phyloP scores from a whole-genome alignment of 2,888 invertebrate genomes.

The Mamestra brassicae region DNA sequence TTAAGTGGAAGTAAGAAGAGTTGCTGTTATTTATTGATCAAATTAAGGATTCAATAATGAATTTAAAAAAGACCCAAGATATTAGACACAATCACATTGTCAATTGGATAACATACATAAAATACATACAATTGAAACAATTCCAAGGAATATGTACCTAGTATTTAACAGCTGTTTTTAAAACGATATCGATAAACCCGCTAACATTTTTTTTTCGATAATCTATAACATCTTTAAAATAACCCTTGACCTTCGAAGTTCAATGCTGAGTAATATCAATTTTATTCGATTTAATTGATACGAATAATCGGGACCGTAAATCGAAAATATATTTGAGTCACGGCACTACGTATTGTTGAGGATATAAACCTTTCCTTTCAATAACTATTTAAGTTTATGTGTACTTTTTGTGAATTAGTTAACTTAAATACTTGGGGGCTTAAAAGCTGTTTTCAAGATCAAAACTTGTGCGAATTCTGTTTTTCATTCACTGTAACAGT shows the following conservation, averaged over 20 bases:
- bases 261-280: constrained; percentile 27
- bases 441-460: too few relatives aligned
- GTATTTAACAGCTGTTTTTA: too few relatives aligned
- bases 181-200: neutral
- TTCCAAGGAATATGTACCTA: too few relatives aligned
- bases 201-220: constrained; percentile 24
- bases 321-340: constrained; percentile 43
- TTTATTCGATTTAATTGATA: constrained; percentile 51
- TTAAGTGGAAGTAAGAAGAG: neutral
- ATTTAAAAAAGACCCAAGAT: too few relatives aligned
- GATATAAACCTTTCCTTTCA: constrained; percentile 25
- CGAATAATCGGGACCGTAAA: constrained; percentile 50
- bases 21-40: neutral
- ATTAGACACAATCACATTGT: too few relatives aligned
- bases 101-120: too few relatives aligned
- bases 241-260: constrained; percentile 23
- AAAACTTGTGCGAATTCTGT: too few relatives aligned
- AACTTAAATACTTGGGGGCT: too few relatives aligned
- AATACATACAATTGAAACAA: too few relatives aligned
- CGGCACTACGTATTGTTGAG: constrained; percentile 32
- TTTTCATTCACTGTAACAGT: too few relatives aligned
- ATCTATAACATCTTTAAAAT: constrained; percentile 24
- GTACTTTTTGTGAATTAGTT: constrained; percentile 24
- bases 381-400: constrained; percentile 12
- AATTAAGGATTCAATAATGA: neutral